phyloP scores from a whole-genome alignment of 2,113 vertebrate genomes.

The Thryonomys swinderianus region DNA sequence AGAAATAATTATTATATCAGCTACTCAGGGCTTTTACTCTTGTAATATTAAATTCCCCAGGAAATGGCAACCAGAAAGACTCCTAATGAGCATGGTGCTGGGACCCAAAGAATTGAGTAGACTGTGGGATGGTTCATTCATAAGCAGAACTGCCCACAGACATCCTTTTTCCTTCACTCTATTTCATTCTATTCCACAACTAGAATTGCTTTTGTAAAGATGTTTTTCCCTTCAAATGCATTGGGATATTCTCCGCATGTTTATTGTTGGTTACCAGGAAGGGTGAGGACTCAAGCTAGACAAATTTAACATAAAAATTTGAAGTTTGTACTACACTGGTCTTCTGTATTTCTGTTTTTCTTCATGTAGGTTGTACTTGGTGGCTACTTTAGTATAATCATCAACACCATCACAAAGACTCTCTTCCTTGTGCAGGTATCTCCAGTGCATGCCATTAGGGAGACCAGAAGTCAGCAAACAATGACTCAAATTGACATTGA shows the following conservation, averaged over 20 bases:
- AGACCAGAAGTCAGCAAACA: neutral
- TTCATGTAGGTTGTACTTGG: neutral
- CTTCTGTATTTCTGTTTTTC: neutral
- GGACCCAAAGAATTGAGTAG: neutral
- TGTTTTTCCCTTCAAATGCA: neutral
- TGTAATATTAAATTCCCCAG: slow-evolving; percentile 29
- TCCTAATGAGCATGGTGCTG: neutral
- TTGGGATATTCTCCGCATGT: neutral
- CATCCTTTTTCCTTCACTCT: slow-evolving; percentile 15
- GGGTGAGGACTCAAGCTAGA: neutral
- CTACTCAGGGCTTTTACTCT: neutral
- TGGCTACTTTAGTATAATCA: neutral
- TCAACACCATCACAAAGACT: neutral
- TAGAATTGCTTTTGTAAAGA: neutral
- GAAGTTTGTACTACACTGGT: neutral
- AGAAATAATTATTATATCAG: slow-evolving; percentile 61
- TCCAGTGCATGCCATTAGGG: neutral
- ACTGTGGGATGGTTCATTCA: neutral
- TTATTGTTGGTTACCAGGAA: neutral
- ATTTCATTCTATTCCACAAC: neutral
- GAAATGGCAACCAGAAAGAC: slow-evolving; percentile 42
- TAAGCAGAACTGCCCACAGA: neutral
- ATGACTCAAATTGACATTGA: neutral
- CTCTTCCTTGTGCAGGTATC: neutral
- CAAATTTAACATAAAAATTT: neutral